These are phyloP conservation scores for Lontra canadensis DNA, from an alignment of 2,113 vertebrate species.

Conservation along the genomic window DNA sequence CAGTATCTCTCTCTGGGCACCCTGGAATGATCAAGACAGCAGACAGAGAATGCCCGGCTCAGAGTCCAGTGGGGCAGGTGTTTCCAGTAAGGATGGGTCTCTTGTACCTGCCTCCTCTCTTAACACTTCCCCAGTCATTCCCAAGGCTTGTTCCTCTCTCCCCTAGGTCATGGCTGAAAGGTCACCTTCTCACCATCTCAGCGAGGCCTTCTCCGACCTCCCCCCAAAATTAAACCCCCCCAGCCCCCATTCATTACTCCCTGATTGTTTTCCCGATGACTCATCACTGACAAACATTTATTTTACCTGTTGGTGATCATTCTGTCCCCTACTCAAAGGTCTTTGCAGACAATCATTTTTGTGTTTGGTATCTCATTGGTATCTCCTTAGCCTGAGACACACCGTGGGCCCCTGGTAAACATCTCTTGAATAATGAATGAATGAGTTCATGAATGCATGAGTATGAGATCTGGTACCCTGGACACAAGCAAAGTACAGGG, in stretches of 20 bases:
- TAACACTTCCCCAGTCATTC: not conserved
- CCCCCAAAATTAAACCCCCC: not conserved
- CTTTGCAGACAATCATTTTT: not conserved
- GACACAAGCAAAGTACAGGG: not conserved
- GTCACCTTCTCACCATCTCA: not conserved
- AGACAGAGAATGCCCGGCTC: accelerated
- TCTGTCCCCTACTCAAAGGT: not conserved
- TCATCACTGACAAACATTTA: not conserved
- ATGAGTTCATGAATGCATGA: not conserved
- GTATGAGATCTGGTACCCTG: no score
- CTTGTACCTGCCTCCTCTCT: not conserved
- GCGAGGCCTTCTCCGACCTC: not conserved
- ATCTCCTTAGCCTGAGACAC: not conserved
- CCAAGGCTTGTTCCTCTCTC: not conserved
- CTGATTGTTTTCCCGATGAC: not conserved
- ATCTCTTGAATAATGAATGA: not conserved
- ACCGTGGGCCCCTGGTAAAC: not conserved
- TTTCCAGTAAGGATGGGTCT: not conserved
- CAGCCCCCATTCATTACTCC: not conserved
- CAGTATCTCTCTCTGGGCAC: no score
- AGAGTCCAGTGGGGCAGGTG: not conserved
- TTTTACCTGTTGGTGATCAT: not conserved
- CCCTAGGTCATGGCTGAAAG: not conserved
- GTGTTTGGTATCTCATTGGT: not conserved
- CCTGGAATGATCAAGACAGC: not conserved